Base-by-base conservation (phyloP, 2,797 vertebrate genomes). In the Hyperoplus lanceolatus region DNA sequence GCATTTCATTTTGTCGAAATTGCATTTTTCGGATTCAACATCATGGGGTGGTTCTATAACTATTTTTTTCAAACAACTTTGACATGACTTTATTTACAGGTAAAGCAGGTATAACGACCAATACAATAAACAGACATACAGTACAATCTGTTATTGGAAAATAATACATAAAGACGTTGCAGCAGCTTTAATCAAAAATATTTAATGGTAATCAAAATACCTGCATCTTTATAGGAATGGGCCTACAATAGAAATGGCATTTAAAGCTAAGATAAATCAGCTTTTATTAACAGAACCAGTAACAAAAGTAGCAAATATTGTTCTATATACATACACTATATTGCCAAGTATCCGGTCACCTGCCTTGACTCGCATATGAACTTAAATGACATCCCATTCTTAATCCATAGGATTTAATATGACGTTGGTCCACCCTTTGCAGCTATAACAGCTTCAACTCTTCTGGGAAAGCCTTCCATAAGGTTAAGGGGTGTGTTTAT, bases 1-100 rank as follows among this genome's bases (percentile, higher is more conserved):
- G 29, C 29, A 29, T 29, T 29, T 29, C 3, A 29, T 29, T 29
- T 29, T 29, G 29, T 29, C 29, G 29, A 29, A 29, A 41, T 29
- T 55, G 8, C 11, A 54, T 36, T 45, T 51, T 60, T 57, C 14
- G 53, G 29, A 18, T 38, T 38, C 5, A 6, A 56, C 45, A 48
- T 53, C 10, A 51, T 63, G 42, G 11, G 16, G 3, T 16, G 21
- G 3, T 3, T 49, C 14, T n/a, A 63, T 8, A 11, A 8, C 21
- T 54, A 45, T 38, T 38, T 18, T 12, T 42, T 58, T 4, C 29
- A 3, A 29, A 53, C 5, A 1, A 21, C 2, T 69, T 62, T 18
- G 56, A 51, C 48, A 11, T 0, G 49, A 36, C 16, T 73, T 64
- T 62, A 75, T 68, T 76, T 57, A 2, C 43, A 55, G 38, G 11